phyloP scores from a whole-genome alignment of 1,140 invertebrate genomes.

The Coelopa frigida region DNA sequence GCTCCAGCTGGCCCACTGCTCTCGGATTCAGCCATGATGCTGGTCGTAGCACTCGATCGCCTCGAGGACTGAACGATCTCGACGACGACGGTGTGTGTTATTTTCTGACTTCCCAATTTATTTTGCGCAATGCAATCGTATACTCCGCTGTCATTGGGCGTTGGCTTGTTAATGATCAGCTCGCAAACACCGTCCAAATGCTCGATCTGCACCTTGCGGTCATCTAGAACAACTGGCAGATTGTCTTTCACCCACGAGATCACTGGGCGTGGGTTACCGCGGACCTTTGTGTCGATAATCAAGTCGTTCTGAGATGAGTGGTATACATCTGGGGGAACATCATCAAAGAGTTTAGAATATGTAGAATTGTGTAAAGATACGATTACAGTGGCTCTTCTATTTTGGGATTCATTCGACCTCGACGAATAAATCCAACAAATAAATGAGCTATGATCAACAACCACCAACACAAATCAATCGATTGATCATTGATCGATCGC shows the following conservation, averaged over 20 bases:
- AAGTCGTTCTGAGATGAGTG: constrained; percentile 63
- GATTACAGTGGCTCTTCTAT: too few species aligned
- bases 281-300: constrained; percentile 67
- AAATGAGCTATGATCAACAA: too few species aligned
- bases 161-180: constrained; percentile 60
- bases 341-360: too few species aligned
- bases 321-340: constrained; percentile 58
- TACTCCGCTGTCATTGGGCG: constrained; percentile 53
- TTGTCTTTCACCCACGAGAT: constrained; percentile 74
- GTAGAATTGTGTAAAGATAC: too few species aligned
- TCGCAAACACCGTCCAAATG: constrained; percentile 66
- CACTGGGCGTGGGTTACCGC: constrained; percentile 62
- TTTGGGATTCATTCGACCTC: too few species aligned
- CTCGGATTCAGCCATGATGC: constrained; percentile 22
- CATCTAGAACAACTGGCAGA: constrained; percentile 48
- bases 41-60: constrained; percentile 30
- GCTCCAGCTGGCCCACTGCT: constrained; percentile 1
- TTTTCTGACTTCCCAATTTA: constrained; percentile 38
- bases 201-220: constrained; percentile 59
- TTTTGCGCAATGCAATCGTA: constrained; percentile 72
- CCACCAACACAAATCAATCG: too few species aligned
- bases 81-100: constrained; percentile 39
- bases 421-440: too few species aligned
- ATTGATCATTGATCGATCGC: not conserved
- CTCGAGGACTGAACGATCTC: constrained; percentile 31